These are phyloP conservation scores for Scaptomyza graminum DNA, from an alignment of 1,140 invertebrate genomes.

Conservation along the genomic window DNA sequence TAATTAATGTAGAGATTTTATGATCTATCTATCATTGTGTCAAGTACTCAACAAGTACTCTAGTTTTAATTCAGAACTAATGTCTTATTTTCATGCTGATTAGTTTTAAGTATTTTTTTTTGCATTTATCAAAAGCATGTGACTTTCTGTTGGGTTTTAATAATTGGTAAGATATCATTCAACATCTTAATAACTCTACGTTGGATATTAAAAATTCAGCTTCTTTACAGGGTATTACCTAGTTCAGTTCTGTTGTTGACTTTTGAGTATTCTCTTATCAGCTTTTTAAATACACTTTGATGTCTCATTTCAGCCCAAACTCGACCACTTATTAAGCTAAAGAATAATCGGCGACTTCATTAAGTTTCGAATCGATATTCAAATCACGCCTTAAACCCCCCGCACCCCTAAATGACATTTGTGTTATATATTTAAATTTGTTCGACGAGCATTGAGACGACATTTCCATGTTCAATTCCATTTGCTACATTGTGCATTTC, in stretches of 20 bases:
- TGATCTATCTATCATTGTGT: neutral
- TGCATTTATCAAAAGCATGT: no score
- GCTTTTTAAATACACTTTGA: neutral
- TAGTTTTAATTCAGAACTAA: no score
- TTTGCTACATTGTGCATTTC: constrained; percentile 41
- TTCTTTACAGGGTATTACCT: no score
- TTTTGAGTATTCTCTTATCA: no score
- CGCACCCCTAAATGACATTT: neutral
- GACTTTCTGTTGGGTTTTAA: no score
- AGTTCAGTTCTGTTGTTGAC: no score
- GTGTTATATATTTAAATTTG: constrained; percentile 59
- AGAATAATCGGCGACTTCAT: neutral
- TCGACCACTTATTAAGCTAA: constrained; percentile 54
- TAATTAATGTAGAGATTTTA: neutral
- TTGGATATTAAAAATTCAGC: no score
- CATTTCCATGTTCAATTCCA: constrained; percentile 64
- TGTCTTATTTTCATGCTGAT: no score
- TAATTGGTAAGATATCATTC: no score
- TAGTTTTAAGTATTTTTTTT: no score
- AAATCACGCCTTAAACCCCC: constrained; percentile 4
- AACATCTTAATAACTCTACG: no score
- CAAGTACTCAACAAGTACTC: neutral
- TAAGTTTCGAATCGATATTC: constrained; percentile 9
- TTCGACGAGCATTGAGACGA: constrained; percentile 56
- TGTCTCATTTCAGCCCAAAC: constrained; percentile 22